Evolutionary conservation across 2,797 vertebrate species (phyloP).

Genomic region (Epinephelus malabaricus): DNA sequence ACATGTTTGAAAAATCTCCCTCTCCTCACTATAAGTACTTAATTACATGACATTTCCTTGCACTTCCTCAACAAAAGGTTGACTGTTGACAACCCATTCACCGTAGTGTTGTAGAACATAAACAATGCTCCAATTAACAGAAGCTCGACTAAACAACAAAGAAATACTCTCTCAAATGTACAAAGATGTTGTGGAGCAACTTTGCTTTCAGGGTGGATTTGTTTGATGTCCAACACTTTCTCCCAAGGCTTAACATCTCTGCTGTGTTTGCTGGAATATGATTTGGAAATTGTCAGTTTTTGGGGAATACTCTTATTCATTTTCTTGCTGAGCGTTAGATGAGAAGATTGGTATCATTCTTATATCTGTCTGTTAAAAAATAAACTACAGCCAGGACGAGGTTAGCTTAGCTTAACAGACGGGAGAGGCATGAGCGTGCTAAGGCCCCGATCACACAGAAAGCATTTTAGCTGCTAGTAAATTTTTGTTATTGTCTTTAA

Average conservation of each 20-base stretch:
- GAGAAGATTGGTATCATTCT: not conserved
- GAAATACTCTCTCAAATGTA: conserved; percentile 29
- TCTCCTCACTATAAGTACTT: conserved; percentile 53
- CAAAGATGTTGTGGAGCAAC: not conserved
- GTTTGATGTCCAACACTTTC: conserved; percentile 20
- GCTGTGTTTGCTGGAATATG: not conserved
- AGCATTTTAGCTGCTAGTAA: too few relatives aligned
- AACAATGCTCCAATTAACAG: conserved; percentile 75
- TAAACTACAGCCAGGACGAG: not conserved
- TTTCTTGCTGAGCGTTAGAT: not conserved
- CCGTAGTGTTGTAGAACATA: conserved; percentile 45
- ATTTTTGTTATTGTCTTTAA: too few relatives aligned
- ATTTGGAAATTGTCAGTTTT: not conserved
- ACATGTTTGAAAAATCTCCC: conserved; percentile 36
- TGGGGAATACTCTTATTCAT: not conserved
- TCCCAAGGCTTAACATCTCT: not conserved
- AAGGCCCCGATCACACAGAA: too few relatives aligned
- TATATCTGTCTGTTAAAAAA: not conserved
- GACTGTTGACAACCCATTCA: conserved; percentile 51
- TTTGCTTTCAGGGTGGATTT: conserved; percentile 12
- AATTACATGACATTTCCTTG: conserved; percentile 63
- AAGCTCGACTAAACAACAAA: conserved; percentile 53
- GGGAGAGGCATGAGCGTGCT: not conserved
- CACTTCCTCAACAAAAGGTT: conserved; percentile 52
- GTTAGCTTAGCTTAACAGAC: not conserved